Conservation (phyloP, 37 sponge, comb jelly and placozoan genomes). For the Geodia barretti region DNA sequence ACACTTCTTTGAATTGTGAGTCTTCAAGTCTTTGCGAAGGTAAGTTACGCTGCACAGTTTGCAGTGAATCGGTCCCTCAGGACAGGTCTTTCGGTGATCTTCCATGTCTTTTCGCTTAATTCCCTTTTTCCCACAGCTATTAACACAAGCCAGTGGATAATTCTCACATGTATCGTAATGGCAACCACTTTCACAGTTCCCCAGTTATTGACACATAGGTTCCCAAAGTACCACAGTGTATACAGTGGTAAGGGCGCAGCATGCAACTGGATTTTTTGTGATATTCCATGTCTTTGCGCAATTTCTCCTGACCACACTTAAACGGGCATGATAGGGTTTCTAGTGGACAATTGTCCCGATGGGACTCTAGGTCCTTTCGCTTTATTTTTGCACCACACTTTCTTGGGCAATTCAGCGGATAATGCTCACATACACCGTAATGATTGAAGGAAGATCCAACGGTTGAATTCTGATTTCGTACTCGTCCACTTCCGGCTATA, state of each 20-base stretch:
- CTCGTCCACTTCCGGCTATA: neutral
- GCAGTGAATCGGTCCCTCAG: neutral
- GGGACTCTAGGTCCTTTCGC: neutral
- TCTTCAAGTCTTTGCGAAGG: no score
- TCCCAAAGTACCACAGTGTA: neutral
- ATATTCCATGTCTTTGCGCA: neutral
- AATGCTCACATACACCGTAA: neutral
- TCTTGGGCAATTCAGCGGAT: neutral
- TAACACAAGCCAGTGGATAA: neutral
- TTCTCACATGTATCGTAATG: neutral
- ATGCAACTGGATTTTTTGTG: no score
- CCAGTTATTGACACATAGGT: neutral
- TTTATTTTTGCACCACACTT: neutral
- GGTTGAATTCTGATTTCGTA: neutral
- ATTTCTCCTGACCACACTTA: neutral
- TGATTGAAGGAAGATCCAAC: neutral
- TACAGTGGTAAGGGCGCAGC: neutral
- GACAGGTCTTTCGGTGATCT: neutral
- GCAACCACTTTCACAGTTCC: no score
- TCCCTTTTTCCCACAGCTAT: neutral
- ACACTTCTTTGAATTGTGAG: no score
- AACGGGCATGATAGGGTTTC: neutral
- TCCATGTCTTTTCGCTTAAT: neutral
- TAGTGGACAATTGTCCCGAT: neutral
- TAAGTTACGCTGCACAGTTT: no score